Conservation (phyloP, 2,113 vertebrate species). For the Megaceryle maxima region DNA sequence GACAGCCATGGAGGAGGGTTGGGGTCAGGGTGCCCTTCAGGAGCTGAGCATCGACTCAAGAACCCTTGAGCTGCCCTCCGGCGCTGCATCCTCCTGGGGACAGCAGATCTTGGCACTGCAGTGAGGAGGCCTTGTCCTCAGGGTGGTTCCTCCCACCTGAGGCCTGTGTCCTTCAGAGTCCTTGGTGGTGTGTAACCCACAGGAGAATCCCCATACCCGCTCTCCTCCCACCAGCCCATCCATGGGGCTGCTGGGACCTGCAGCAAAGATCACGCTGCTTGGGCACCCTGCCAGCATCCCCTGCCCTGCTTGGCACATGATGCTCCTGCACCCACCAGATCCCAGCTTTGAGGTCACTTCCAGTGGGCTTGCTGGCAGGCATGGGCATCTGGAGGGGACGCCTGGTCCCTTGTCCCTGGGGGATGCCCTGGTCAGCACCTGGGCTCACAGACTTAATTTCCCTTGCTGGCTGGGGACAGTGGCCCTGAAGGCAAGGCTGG, state of each 20-base stretch:
- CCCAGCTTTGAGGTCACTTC: background rate
- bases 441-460: background rate
- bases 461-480: background rate
- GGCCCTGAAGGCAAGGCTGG: background rate
- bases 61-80: background rate
- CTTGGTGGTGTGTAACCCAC: background rate
- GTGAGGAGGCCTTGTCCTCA: background rate
- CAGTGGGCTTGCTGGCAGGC: background rate
- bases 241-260: background rate
- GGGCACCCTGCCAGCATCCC: background rate
- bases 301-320: background rate
- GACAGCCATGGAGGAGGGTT: background rate
- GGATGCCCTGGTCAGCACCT: background rate
- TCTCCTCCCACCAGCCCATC: background rate
- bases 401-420: background rate
- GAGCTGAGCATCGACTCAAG: background rate
- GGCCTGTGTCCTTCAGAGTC: slow-evolving; percentile 33
- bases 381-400: background rate
- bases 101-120: background rate
- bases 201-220: background rate
- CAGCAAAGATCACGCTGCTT: rapidly evolving
- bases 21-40: background rate
- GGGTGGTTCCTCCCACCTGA: background rate
- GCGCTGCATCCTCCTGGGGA: rapidly evolving
- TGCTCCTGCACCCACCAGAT: background rate